phyloP scores from a whole-genome alignment of 1,140 invertebrate species.

The Plectrocnemia conspersa region DNA sequence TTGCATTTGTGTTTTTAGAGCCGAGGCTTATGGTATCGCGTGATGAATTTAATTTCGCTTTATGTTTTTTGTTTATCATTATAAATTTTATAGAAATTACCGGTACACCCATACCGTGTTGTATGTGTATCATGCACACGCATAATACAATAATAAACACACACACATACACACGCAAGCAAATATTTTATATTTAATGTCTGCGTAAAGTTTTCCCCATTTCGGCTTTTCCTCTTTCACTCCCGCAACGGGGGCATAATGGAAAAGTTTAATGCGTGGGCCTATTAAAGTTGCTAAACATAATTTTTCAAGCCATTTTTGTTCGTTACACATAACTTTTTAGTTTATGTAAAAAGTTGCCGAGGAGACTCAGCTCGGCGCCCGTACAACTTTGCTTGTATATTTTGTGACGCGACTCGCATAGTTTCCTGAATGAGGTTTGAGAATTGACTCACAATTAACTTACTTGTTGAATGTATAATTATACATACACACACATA shows the following conservation, averaged over 20 bases:
- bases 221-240: constrained; percentile 24
- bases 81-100: constrained; percentile 27
- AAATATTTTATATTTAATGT: constrained; percentile 22
- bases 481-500: background rate
- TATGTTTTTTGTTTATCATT: constrained; percentile 32
- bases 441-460: background rate
- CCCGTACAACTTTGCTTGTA: constrained; percentile 3
- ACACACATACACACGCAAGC: background rate
- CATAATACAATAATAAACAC: background rate
- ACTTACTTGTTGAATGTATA: background rate
- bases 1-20: background rate
- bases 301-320: constrained; percentile 28
- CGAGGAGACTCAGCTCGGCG: too few relatives aligned
- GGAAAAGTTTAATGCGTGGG: constrained; percentile 25
- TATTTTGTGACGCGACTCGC: background rate
- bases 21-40: background rate
- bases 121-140: too few relatives aligned
- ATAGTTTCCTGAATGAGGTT: background rate
- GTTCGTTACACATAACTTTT: constrained; percentile 22
- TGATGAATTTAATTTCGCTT: constrained; percentile 11
- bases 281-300: constrained; percentile 25
- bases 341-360: constrained; percentile 22
- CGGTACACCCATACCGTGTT: too few relatives aligned
- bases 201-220: constrained; percentile 22
- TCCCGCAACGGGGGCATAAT: constrained; percentile 16